phyloP scores from a whole-genome alignment of 2,113 vertebrate genomes.

The Romanogobio albipinnatus region DNA sequence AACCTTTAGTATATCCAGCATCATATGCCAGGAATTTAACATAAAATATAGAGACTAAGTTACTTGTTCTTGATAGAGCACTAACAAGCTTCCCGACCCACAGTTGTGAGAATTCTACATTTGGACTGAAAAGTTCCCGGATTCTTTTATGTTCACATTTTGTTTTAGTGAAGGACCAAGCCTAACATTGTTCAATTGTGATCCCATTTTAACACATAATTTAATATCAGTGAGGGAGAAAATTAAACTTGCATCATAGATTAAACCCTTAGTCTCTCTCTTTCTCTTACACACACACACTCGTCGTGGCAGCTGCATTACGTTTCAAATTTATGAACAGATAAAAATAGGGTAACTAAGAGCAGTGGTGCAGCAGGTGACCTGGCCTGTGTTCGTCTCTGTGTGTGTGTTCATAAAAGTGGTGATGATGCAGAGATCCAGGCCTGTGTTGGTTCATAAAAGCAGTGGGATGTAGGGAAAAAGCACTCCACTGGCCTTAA shows the following conservation, averaged over 20 bases:
- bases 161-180: conserved; percentile 7
- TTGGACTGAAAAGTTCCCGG: conserved; percentile 13
- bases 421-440: conserved; percentile 37
- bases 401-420: conserved; percentile 30
- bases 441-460: conserved; percentile 36
- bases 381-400: not conserved
- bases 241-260: conserved; percentile 34
- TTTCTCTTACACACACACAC: not conserved
- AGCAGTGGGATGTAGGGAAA: conserved; percentile 22
- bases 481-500: conserved; percentile 22
- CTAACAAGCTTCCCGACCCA: conserved; percentile 41
- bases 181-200: conserved; percentile 12
- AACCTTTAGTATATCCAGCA: conserved; percentile 64
- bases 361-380: conserved; percentile 9
- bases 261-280: not conserved
- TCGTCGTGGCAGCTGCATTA: not conserved
- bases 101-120: conserved; percentile 38
- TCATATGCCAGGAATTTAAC: conserved; percentile 66
- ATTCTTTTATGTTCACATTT: conserved; percentile 9
- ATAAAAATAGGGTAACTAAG: conserved; percentile 31
- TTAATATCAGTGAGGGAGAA: conserved; percentile 43
- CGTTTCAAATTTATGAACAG: conserved; percentile 32
- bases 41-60: conserved; percentile 56
- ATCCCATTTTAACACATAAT: conserved; percentile 33
- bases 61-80: conserved; percentile 46